Base-by-base conservation (phyloP, 2,888 invertebrate species). In the Calliopum simillimum region DNA sequence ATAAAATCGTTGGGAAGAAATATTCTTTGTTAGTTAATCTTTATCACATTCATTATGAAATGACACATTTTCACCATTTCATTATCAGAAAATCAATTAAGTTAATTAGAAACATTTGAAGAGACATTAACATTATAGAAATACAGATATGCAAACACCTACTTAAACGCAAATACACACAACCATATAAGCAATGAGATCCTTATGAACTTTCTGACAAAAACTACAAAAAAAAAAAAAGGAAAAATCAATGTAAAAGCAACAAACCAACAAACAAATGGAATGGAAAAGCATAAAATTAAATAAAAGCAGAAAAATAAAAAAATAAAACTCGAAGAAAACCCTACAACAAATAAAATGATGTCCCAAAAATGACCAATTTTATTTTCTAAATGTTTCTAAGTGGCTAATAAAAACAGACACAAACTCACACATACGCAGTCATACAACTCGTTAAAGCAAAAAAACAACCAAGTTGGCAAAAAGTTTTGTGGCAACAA, bases 201-300 rank as follows among this genome's bases (percentile, higher is more conserved):
- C 51, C 19, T 12, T 12, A 19, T 5, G 11, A 53, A 23, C 53
- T 23, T 53, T 53, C 14, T 53, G 13, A 21, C 53, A 53, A 53
- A 53, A 23, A 49, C 49, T 4, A 23, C 16, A 53, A 33, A 33
- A 33, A 33, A 1, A 33, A 33, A 4, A 3, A 6, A 33, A 2
- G 8, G 8, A 33, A 33, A 53, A 53, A 53, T 53, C 53, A 53
- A 53, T 53, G 53, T 11, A 11, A 23, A 19, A 23, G 19, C 23
- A 33, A 8, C 8, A 23, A 13, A 53, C 16, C 21, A 53, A 19
- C 53, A 12, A 53, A 53, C 53, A 53, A 53, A 53, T 13, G 53
- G 21, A 53, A 53, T 53, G 53, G 21, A 53, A 19, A 53, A 33
- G 13, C 21, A 53, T 53, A 53, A 53, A 53, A 21, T 53, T 23